Evolutionary conservation across 2,113 vertebrate genomes (phyloP).

Genomic region (Ondatra zibethicus): DNA sequence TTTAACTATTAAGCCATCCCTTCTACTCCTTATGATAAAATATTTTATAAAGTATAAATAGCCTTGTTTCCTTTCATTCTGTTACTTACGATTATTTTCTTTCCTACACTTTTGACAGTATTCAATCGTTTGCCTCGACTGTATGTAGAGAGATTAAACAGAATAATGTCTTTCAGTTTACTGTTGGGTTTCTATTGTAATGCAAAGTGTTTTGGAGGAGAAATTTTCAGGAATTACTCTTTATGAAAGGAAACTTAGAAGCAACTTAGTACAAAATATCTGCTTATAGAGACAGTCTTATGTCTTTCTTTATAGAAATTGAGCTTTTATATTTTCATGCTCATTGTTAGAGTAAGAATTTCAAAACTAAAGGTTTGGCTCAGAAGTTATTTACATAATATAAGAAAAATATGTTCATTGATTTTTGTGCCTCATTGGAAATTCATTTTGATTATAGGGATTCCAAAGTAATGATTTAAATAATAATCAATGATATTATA

Average conservation of each 20-base stretch:
- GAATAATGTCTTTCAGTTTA: constrained; percentile 28
- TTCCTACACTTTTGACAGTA: background rate
- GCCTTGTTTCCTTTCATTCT: background rate
- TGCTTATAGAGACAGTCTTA: background rate
- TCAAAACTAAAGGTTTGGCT: constrained; percentile 44
- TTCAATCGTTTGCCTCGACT: constrained; percentile 17
- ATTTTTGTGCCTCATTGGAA: constrained; percentile 25
- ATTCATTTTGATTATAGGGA: constrained; percentile 1
- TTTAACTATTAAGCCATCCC: background rate
- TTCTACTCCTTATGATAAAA: background rate
- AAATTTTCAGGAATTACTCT: constrained; percentile 61
- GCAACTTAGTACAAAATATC: constrained; percentile 60
- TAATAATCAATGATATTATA: background rate
- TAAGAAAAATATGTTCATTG: constrained; percentile 41
- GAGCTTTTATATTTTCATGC: background rate
- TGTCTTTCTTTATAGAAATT: constrained; percentile 47
- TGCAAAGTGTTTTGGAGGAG: constrained; percentile 25
- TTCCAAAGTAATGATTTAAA: background rate
- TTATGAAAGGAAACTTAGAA: constrained; percentile 51
- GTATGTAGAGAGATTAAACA: background rate
- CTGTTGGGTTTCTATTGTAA: background rate
- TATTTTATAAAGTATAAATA: background rate
- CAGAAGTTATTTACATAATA: constrained; percentile 48
- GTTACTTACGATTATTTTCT: background rate
- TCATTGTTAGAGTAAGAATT: constrained; percentile 34